Evolutionary conservation across 1,140 invertebrate species (phyloP).

Genomic region (Neelides sp.): DNA sequence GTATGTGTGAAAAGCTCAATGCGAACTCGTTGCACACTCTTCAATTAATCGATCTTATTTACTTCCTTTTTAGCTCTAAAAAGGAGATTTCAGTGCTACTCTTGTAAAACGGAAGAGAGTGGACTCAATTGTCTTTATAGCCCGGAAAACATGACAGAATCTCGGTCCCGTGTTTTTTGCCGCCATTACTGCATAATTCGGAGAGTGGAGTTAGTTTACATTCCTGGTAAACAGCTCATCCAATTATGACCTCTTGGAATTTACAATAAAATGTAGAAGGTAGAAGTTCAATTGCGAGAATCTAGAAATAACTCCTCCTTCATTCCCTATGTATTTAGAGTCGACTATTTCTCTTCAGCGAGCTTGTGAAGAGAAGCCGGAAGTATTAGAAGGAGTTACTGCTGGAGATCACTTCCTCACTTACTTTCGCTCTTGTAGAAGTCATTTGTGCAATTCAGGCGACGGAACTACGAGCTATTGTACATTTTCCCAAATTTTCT

Average conservation of each 20-base stretch:
- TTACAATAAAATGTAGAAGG: too few species aligned
- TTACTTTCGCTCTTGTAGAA: slow-evolving; percentile 11
- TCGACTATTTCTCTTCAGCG: neutral
- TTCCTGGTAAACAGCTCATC: slow-evolving; percentile 15
- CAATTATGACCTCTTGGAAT: too few species aligned
- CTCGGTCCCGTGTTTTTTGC: slow-evolving; percentile 11
- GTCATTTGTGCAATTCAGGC: slow-evolving; percentile 13
- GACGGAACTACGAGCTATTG: slow-evolving; percentile 9
- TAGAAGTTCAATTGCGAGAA: too few species aligned
- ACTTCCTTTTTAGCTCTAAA: too few species aligned
- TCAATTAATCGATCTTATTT: too few species aligned
- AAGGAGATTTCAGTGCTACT: slow-evolving; percentile 1
- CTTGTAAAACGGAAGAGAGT: slow-evolving; percentile 7
- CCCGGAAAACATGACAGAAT: slow-evolving; percentile 18
- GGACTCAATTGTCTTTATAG: slow-evolving; percentile 2
- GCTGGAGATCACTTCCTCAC: slow-evolving; percentile 8
- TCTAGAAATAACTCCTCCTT: too few species aligned
- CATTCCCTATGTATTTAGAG: too few species aligned
- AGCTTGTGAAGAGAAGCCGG: slow-evolving; percentile 10
- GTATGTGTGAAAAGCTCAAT: too few species aligned
- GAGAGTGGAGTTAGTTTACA: slow-evolving; percentile 12
- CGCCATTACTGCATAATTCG: slow-evolving; percentile 16
- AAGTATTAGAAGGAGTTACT: slow-evolving; percentile 1
- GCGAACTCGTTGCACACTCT: too few species aligned
- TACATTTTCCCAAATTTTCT: neutral